Evolutionary conservation across 2,797 vertebrate genomes (phyloP).

Genomic region (Euthynnus affinis): DNA sequence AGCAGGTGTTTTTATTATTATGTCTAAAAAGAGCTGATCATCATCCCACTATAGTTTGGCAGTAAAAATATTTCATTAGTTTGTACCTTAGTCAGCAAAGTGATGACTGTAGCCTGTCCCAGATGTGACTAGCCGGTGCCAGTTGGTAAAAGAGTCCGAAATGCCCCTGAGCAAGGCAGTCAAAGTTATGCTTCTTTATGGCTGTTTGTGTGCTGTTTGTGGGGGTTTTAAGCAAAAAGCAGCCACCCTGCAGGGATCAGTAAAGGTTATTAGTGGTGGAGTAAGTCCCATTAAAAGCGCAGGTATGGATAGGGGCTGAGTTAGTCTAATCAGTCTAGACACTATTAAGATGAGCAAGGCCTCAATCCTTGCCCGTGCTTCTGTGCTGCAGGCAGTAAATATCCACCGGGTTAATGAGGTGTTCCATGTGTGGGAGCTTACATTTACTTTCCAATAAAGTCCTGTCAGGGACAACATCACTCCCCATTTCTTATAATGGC

Average conservation of each 20-base stretch:
- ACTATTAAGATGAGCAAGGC: conserved; percentile 54
- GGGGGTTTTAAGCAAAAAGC: conserved; percentile 4
- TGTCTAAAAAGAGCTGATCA: not conserved
- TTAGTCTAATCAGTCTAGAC: conserved; percentile 43
- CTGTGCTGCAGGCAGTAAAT: conserved; percentile 63
- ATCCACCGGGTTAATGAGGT: conserved; percentile 73
- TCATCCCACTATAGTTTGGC: not conserved
- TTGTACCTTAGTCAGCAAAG: not conserved
- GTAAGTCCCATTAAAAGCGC: conserved; percentile 41
- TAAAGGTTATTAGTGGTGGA: conserved; percentile 26
- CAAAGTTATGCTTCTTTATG: not conserved
- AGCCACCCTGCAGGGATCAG: conserved; percentile 24
- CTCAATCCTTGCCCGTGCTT: conserved; percentile 31
- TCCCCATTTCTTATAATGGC: conserved; percentile 71
- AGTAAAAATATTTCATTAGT: not conserved
- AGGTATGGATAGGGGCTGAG: conserved; percentile 36
- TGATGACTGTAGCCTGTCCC: not conserved
- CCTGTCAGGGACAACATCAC: conserved; percentile 66
- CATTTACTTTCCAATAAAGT: conserved; percentile 73
- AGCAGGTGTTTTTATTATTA: not conserved
- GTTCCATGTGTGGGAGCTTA: conserved; percentile 66
- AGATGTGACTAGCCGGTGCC: not conserved
- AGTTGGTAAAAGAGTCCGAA: too few relatives aligned
- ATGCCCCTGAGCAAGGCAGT: too few relatives aligned
- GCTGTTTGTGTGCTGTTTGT: not conserved